Evolutionary conservation across 2,113 vertebrate species (phyloP).

Genomic region (Brevimyrus niger): DNA sequence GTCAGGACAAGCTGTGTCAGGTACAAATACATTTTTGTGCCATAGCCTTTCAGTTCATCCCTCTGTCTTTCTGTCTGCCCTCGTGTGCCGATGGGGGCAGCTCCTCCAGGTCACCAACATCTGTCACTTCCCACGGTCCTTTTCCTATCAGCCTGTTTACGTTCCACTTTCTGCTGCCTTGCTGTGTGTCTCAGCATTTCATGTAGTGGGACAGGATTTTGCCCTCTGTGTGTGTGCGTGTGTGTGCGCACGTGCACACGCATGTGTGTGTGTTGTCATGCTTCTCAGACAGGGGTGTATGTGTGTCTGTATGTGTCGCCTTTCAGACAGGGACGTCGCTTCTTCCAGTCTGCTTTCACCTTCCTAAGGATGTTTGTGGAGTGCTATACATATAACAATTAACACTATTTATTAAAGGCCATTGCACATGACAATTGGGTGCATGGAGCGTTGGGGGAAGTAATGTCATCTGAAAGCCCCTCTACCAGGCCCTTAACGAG

Average conservation of each 20-base stretch:
- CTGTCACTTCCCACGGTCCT: background rate
- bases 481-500: background rate
- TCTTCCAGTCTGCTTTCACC: slow-evolving; percentile 44
- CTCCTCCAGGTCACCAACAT: background rate
- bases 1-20: background rate
- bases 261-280: background rate
- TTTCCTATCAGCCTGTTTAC: background rate
- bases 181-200: background rate
- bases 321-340: background rate
- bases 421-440: slow-evolving; percentile 53
- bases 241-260: no score
- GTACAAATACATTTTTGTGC: slow-evolving; percentile 44
- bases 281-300: background rate
- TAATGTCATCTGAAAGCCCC: background rate
- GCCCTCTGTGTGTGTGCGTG: background rate
- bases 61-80: background rate
- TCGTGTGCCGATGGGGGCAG: background rate
- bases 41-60: slow-evolving; percentile 28
- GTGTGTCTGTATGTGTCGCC: background rate
- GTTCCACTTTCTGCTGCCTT: background rate
- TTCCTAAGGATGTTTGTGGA: slow-evolving; percentile 14
- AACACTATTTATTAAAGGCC: slow-evolving; percentile 74
- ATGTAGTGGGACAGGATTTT: background rate
- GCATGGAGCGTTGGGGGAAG: background rate
- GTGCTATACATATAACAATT: slow-evolving; percentile 64